Conservation (phyloP, 1,140 invertebrate genomes). For the Brachionus rubens region DNA sequence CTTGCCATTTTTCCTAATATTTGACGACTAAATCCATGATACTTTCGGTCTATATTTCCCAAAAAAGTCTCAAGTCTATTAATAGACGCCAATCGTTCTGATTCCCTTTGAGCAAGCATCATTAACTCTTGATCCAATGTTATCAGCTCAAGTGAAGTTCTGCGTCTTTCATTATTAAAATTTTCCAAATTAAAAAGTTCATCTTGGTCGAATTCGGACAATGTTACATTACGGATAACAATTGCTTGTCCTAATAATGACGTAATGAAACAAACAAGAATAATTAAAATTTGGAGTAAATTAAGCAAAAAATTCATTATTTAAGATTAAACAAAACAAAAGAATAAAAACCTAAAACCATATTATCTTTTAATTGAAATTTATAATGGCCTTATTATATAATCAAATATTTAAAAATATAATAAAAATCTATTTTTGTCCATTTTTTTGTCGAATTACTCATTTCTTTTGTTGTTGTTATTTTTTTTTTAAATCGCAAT, state of each 20-base stretch:
- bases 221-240: background rate
- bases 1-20: constrained; percentile 9
- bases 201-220: constrained; percentile 3
- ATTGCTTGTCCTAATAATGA: background rate
- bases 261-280: too few species aligned
- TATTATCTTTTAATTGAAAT: too few species aligned
- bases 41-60: background rate
- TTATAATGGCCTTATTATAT: too few species aligned
- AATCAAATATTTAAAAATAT: too few species aligned
- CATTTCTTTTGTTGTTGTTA: too few species aligned
- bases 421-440: too few species aligned
- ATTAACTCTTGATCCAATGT: constrained; percentile 19
- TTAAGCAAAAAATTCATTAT: too few species aligned
- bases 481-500: too few species aligned
- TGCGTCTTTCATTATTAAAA: background rate
- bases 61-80: background rate
- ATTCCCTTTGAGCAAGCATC: background rate
- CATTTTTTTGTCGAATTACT: too few species aligned
- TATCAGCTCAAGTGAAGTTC: background rate
- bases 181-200: background rate
- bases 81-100: background rate
- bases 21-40: constrained; percentile 16
- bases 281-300: too few species aligned
- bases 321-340: too few species aligned
- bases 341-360: too few species aligned